These are phyloP conservation scores for Margarornis squamiger DNA, from an alignment of 2,797 vertebrate species.

Conservation along the genomic window DNA sequence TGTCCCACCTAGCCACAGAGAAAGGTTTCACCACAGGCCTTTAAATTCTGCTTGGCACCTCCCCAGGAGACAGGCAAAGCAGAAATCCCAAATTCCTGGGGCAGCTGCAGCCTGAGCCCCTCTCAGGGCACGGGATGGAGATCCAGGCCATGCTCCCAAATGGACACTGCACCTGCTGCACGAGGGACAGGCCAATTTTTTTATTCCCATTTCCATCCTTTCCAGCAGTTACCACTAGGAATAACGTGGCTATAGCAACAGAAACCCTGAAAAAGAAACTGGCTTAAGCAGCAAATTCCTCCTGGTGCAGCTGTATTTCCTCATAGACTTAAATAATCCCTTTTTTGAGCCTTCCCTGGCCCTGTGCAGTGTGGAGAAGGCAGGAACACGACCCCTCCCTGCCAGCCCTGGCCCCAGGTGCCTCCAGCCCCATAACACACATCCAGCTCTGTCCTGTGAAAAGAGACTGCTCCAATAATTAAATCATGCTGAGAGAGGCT, in stretches of 20 bases:
- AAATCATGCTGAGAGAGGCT: background rate
- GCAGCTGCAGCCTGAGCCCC: background rate
- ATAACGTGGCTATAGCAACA: background rate
- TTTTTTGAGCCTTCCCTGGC: background rate
- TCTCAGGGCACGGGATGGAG: background rate
- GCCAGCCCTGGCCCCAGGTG: background rate
- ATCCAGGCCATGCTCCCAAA: background rate
- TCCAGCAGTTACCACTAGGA: background rate
- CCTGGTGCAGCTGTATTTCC: background rate
- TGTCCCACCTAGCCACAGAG: background rate
- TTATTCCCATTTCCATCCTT: background rate
- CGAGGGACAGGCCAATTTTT: background rate
- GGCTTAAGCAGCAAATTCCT: background rate
- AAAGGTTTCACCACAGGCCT: constrained; percentile 31
- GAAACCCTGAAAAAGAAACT: background rate
- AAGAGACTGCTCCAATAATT: background rate
- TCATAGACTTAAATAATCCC: background rate
- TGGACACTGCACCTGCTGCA: background rate
- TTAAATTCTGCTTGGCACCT: background rate
- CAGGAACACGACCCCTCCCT: background rate
- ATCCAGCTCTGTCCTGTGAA: background rate
- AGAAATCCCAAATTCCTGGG: background rate
- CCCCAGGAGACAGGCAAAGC: background rate
- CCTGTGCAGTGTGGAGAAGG: background rate
- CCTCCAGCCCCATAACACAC: background rate